phyloP scores from a whole-genome alignment of 2,888 invertebrate species.

The Hermaeophaga mercurialis region DNA sequence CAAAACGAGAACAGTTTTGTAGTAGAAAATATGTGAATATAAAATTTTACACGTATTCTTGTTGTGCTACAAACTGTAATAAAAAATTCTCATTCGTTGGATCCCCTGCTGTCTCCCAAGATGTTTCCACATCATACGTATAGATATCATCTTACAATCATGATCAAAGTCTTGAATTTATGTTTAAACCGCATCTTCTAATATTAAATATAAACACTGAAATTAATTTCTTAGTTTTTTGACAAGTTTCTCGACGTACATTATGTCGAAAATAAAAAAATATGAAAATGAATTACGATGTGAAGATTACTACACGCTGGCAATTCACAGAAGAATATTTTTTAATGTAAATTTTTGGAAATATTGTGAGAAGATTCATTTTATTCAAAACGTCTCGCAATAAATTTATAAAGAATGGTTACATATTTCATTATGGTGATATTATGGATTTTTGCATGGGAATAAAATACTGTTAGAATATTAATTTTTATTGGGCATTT shows the following conservation, averaged over 20 bases:
- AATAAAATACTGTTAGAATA: no score
- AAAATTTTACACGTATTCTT: constrained; percentile 45
- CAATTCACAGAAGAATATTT: constrained; percentile 11
- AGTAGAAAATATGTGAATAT: constrained; percentile 41
- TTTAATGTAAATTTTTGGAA: constrained; percentile 21
- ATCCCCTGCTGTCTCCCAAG: constrained; percentile 46
- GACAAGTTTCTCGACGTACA: constrained; percentile 1
- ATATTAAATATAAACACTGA: constrained; percentile 17
- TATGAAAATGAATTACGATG: constrained; percentile 20
- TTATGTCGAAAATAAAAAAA: constrained; percentile 15
- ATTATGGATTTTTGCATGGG: not conserved
- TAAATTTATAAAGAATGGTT: not conserved
- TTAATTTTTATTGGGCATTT: no score
- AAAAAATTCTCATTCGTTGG: constrained; percentile 48
- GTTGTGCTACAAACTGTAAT: constrained; percentile 45
- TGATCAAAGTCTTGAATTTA: constrained; percentile 48
- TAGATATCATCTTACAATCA: constrained; percentile 51
- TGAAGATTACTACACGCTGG: constrained; percentile 18
- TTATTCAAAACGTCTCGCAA: not conserved
- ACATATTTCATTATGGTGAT: not conserved
- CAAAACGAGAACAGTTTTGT: constrained; percentile 19
- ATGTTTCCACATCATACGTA: constrained; percentile 41
- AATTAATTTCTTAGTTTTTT: constrained; percentile 18
- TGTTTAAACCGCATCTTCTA: constrained; percentile 35
- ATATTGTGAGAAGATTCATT: constrained; percentile 14